These are phyloP conservation scores for Poeciliopsis infans DNA, from an alignment of 2,797 vertebrate genomes.

Conservation along the genomic window DNA sequence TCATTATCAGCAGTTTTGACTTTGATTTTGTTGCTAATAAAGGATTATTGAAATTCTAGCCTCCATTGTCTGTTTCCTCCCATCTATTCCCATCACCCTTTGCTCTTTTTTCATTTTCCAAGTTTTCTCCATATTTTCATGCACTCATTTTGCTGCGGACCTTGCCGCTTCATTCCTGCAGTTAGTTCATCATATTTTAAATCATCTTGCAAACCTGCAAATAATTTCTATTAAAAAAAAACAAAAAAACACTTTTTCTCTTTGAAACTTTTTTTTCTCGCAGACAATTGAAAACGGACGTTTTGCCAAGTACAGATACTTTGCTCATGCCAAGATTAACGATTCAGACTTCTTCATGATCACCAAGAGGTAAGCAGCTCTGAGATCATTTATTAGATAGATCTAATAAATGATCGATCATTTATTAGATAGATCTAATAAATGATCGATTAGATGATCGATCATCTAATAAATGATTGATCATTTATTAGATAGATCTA, in stretches of 20 bases:
- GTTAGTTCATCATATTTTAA: constrained; percentile 6
- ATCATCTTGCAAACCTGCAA: not conserved
- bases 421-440: too few species aligned
- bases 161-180: not conserved
- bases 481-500: too few species aligned
- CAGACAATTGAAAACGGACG: constrained; percentile 99
- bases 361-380: constrained; percentile 88
- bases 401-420: too few species aligned
- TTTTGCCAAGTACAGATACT: constrained; percentile 95
- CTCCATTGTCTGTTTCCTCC: constrained; percentile 51
- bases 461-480: too few species aligned
- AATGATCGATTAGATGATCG: too few species aligned
- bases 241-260: not conserved
- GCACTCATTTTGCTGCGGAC: not conserved
- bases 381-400: too few species aligned
- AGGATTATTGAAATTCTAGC: constrained; percentile 42
- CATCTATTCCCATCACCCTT: constrained; percentile 13
- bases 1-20: constrained; percentile 26
- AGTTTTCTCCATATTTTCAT: constrained; percentile 7
- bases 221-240: not conserved
- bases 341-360: constrained; percentile 97
- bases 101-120: constrained; percentile 5
- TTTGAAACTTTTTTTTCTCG: constrained; percentile 31
- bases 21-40: constrained; percentile 65
- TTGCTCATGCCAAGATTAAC: constrained; percentile 96